phyloP scores from a whole-genome alignment of 2,113 vertebrate species.

The Apodemus sylvaticus region DNA sequence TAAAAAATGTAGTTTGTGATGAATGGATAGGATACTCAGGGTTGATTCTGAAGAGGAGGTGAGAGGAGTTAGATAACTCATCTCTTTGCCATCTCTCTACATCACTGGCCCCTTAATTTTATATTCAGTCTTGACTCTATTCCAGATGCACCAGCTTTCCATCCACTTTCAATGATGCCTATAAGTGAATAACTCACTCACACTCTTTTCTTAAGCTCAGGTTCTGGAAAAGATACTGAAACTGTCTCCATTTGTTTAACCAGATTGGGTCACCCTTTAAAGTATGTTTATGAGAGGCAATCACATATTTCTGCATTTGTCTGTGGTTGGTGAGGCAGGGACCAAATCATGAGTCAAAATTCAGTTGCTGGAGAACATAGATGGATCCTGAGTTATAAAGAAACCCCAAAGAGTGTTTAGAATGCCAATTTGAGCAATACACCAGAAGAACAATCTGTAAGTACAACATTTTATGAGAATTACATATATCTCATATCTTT shows the following conservation, averaged over 20 bases:
- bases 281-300: not conserved
- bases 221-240: not conserved
- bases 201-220: not conserved
- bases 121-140: not conserved
- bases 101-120: not conserved
- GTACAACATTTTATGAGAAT: not conserved
- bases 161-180: not conserved
- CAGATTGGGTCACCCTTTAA: not conserved
- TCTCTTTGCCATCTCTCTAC: not conserved
- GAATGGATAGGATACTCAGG: not conserved
- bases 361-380: conserved; percentile 10
- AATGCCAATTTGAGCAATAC: conserved; percentile 26
- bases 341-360: not conserved
- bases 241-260: not conserved
- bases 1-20: not conserved
- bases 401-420: not conserved
- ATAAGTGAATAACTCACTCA: not conserved
- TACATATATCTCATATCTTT: not conserved
- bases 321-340: not conserved
- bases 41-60: not conserved
- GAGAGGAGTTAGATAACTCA: not conserved
- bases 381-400: not conserved
- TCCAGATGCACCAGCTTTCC: not conserved
- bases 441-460: conserved; percentile 32
- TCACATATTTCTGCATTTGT: not conserved